A percentile compares a stretch with the other conserved stretches of the same genome.
These are phyloP conservation scores for Melanostoma mellinum DNA, from an alignment of 2,888 invertebrate genomes.

Conservation along the genomic window DNA sequence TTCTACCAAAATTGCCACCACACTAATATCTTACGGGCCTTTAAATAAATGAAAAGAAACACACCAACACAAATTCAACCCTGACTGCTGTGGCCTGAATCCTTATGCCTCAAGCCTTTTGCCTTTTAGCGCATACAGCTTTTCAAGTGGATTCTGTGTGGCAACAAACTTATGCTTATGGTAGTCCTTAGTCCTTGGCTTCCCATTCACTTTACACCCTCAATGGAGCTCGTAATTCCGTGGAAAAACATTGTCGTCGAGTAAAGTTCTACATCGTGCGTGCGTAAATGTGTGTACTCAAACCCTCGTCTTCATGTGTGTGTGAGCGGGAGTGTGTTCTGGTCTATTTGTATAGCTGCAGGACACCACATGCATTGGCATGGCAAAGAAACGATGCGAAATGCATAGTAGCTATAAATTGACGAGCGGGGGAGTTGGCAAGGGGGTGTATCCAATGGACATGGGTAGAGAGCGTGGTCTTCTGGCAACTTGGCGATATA, in stretches of 20 bases:
- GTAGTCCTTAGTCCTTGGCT: conserved; percentile 46
- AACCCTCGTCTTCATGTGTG: not conserved
- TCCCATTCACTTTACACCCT: conserved; percentile 63
- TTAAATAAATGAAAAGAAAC: too few relatives aligned
- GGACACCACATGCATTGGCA: not conserved
- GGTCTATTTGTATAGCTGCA: not conserved
- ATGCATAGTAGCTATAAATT: not conserved
- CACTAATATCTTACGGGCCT: too few relatives aligned
- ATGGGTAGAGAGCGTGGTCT: not conserved
- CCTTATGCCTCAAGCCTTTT: conserved; percentile 7
- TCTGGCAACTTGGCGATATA: not conserved
- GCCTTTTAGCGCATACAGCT: conserved; percentile 21
- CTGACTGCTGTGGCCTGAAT: not conserved
- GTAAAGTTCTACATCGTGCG: conserved; percentile 52
- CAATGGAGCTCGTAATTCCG: conserved; percentile 66
- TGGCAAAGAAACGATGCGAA: not conserved
- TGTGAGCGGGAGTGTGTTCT: not conserved
- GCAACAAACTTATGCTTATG: conserved; percentile 52
- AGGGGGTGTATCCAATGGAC: conserved; percentile 1
- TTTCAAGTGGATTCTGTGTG: conserved; percentile 48
- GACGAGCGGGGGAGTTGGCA: not conserved
- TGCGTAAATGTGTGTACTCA: not conserved
- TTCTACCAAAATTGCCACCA: too few relatives aligned
- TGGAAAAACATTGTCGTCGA: conserved; percentile 67
- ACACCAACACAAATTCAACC: too few relatives aligned